Evolutionary conservation across 2,113 vertebrate genomes (phyloP), one percentile per base, ranked within the genome.

Genomic region (Apus apus): DNA sequence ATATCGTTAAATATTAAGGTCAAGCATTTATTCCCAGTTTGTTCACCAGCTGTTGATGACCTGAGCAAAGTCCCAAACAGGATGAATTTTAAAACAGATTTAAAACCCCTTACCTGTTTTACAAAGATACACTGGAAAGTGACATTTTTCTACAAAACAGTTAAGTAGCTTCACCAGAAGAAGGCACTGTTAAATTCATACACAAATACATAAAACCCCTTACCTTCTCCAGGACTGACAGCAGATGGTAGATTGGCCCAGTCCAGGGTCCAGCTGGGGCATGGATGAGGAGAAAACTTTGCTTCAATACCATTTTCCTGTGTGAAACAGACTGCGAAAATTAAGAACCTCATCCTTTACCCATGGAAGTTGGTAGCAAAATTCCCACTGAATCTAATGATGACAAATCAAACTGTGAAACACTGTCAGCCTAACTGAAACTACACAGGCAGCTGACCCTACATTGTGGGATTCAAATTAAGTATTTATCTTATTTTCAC

Each of bases 201-300:
- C 27, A 74, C 13, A 67, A 3, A 53, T 7, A 61, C 13, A 60
- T 15, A 60, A 43, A 79, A 77, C 27, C 10, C 13, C 90, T 91
- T 97, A 99, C 99, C 99, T 98, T 99, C 99, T 79, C 98, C 98
- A 85, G 99, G 99, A 97, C 97, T 99, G 93, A 99, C 99, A 29
- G 99, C 98, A 85, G 95, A 95, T 74, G 99, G 99, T 58, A 99
- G 97, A 85, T 32, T 97, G 61, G 98, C 97, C 99, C 99, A 99
- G 15, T 99, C 98, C 86, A 99, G 94, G 9, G 98, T 98, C 98
- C 99, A 99, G 38, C 21, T 79, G 66, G 99, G 98, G 92, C 97
- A 98, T 2, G 99, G 99, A 96, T 99, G 99, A 58, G 98, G 97
- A 88, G 98, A 97, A 96, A 99, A 99, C 38, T 97, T 95, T 13